Evolutionary conservation across 2,113 vertebrate genomes (phyloP).

Genomic region (Charadrius vociferus): DNA sequence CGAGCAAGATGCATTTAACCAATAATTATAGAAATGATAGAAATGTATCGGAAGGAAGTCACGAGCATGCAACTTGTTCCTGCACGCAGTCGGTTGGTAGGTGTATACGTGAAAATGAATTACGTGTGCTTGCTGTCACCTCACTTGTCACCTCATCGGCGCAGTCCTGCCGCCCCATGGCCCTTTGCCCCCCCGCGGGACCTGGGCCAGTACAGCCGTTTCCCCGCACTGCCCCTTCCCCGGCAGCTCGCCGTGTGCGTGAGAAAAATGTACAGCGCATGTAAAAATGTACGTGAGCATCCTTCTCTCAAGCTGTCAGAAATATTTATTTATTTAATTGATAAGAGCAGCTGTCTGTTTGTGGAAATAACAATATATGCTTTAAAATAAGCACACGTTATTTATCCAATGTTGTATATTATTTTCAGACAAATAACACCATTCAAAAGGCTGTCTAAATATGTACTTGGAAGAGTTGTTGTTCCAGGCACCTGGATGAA

Average conservation of each 20-base stretch:
- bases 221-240: background rate
- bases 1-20: background rate
- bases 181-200: background rate
- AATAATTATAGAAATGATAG: fast-evolving
- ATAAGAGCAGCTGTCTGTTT: background rate
- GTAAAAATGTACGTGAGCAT: background rate
- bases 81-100: fast-evolving
- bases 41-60: fast-evolving
- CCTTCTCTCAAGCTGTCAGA: background rate
- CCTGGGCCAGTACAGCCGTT: fast-evolving
- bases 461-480: background rate
- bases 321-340: background rate
- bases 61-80: fast-evolving
- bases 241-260: fast-evolving
- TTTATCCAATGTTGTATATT: background rate
- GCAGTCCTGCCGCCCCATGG: fast-evolving
- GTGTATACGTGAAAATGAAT: background rate
- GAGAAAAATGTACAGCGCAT: background rate
- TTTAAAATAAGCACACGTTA: background rate
- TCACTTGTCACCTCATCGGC: background rate
- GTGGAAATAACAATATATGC: background rate
- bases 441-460: background rate
- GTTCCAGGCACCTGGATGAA: background rate
- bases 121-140: background rate
- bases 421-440: background rate